A percentile compares a stretch with the other conserved stretches of the same genome.
These are phyloP conservation scores for Cheilosia urbana DNA, from an alignment of 2,888 invertebrate species.

Conservation along the genomic window DNA sequence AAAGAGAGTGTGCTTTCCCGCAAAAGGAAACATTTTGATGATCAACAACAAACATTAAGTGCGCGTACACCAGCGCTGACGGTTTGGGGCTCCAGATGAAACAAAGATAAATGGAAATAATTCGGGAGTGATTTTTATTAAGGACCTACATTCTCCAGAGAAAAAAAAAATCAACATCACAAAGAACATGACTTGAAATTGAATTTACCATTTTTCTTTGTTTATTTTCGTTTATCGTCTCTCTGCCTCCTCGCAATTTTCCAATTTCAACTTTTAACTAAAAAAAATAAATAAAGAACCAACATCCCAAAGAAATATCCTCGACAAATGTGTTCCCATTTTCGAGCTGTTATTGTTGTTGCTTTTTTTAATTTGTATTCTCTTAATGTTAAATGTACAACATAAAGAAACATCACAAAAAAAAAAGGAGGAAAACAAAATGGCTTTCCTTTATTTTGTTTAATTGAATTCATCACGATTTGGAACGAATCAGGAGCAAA, in stretches of 20 bases:
- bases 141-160: constrained; percentile 53
- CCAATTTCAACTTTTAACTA: constrained; percentile 25
- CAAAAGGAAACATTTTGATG: constrained; percentile 56
- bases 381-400: constrained; percentile 51
- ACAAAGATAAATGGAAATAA: constrained; percentile 74
- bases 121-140: constrained; percentile 70
- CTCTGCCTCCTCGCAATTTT: constrained; percentile 36
- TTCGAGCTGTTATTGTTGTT: constrained; percentile 14
- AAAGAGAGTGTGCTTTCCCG: background rate
- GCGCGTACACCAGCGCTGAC: constrained; percentile 9
- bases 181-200: constrained; percentile 67
- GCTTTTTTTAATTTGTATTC: constrained; percentile 16
- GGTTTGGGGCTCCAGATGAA: constrained; percentile 37
- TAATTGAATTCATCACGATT: constrained; percentile 75
- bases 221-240: constrained; percentile 47
- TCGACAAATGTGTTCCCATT: constrained; percentile 71
- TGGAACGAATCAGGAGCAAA: constrained; percentile 62
- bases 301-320: constrained; percentile 46
- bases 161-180: constrained; percentile 13
- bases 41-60: constrained; percentile 48
- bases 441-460: constrained; percentile 70
- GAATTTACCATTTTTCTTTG: constrained; percentile 68
- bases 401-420: constrained; percentile 17
- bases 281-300: background rate
- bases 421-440: constrained; percentile 33